Conservation (phyloP, 2,113 vertebrate species). For the Oryzias celebensis region DNA sequence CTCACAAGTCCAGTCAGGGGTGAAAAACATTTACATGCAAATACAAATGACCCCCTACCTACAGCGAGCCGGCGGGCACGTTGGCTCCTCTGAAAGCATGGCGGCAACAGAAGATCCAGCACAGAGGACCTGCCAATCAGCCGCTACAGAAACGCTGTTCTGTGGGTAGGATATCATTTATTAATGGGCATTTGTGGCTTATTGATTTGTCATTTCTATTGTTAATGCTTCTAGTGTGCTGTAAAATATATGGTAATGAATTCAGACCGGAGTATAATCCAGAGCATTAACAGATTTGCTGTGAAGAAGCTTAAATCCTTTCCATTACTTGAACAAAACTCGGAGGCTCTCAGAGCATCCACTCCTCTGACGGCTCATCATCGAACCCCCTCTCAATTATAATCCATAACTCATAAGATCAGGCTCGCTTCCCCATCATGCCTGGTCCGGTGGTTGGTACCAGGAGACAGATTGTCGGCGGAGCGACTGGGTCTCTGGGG, state of each 20-base stretch:
- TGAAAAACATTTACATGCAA: conserved; percentile 80
- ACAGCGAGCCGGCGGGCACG: conserved; percentile 42
- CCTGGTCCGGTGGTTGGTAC: conserved; percentile 23
- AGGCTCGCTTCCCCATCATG: conserved; percentile 30
- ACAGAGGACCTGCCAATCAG: conserved; percentile 62
- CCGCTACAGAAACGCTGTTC: conserved; percentile 42
- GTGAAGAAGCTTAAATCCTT: conserved; percentile 48
- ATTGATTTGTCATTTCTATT: conserved; percentile 48
- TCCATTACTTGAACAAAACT: conserved; percentile 32
- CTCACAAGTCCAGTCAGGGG: conserved; percentile 65
- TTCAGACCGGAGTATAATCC: conserved; percentile 42
- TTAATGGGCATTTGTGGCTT: conserved; percentile 38
- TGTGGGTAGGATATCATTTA: conserved; percentile 61
- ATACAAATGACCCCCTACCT: conserved; percentile 69
- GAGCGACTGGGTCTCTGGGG: conserved; percentile 31
- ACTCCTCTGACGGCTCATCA: not conserved
- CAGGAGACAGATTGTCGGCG: conserved; percentile 58
- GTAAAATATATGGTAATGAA: conserved; percentile 48
- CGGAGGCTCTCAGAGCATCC: conserved; percentile 15
- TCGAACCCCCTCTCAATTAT: conserved; percentile 38
- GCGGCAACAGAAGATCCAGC: conserved; percentile 41
- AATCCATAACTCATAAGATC: conserved; percentile 32
- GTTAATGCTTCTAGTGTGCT: conserved; percentile 22
- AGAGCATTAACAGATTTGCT: conserved; percentile 51
- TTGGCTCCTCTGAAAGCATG: conserved; percentile 54